Base-by-base conservation (phyloP, 1,140 invertebrate genomes). In the Gonatopus flavifemur region DNA sequence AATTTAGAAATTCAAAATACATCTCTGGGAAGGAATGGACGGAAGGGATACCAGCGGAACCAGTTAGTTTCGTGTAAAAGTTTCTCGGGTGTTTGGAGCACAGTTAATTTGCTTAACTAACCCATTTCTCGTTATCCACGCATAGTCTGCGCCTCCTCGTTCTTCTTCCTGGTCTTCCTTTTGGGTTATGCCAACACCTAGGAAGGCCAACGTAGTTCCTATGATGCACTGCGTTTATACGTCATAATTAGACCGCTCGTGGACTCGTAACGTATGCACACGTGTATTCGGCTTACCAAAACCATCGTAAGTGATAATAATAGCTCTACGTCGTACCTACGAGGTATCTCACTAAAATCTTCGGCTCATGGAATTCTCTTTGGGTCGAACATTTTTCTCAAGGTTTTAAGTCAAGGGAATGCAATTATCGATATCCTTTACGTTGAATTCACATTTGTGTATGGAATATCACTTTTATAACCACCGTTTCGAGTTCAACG, bases 81-180 rank as follows among this genome's bases (percentile, higher is more conserved):
- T 62, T 62, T 49, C 30, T 33, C 45, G 32, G 19, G 25, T 33
- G 19, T 30, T 32, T 31, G 37, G 30, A 22, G 32, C 28, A 44
- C 33, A 45, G 55, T 62, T 63, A 62, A 62, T 63, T 54, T 30
- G 51, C 20, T 54, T 62, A 62, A 62, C 55, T 47, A 57, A 39
- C 59, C 55, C 46, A 42, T 58, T 63, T 59, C 48, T 58, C 43
- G 33, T 39, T 31, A 49, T 49, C 21, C 49, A 44, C 33, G 33
- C 55, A 58, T n/a, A n/a, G n/a, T 28, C 38, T 48, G 42, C 33
- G 33, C 32, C 41, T 19, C 28, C 32, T 28, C n/a, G n/a, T n/a
- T 24, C 12, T 32, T 8, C 31, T 32, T 32, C 31, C 16, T 32
- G n/a, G 31, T 32, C 31, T 15, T 13, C 31, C 31, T n/a, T n/a